phyloP scores from a whole-genome alignment of 2,797 vertebrate species.

The Columba guinea region DNA sequence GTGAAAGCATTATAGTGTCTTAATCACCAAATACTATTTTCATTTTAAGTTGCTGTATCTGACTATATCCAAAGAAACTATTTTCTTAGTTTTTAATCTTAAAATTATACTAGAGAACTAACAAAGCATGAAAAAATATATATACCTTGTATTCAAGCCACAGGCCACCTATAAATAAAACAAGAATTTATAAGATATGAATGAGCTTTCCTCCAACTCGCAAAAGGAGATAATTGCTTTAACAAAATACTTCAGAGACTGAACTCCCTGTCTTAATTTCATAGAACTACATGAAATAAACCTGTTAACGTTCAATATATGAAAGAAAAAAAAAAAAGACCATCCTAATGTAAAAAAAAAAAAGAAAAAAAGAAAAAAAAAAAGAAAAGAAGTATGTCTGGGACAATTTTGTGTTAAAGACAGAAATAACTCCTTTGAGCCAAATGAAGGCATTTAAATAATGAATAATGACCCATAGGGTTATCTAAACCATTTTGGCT shows the following conservation, averaged over 20 bases:
- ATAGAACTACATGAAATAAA: neutral
- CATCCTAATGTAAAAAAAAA: neutral
- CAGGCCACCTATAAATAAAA: conserved; percentile 73
- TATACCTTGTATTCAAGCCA: conserved; percentile 75
- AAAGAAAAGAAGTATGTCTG: neutral
- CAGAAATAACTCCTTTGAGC: neutral
- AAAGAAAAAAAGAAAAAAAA: too few species aligned
- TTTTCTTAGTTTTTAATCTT: neutral
- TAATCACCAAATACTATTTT: neutral
- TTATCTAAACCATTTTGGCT: neutral
- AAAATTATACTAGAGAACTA: neutral
- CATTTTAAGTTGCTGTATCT: neutral
- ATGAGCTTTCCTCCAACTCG: neutral
- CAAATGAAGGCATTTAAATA: neutral
- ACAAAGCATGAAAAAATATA: neutral
- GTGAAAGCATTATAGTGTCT: neutral
- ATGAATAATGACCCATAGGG: neutral
- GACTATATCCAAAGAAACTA: neutral
- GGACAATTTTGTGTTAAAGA: neutral
- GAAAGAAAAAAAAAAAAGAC: neutral
- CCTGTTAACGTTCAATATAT: neutral
- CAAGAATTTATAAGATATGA: conserved; percentile 15
- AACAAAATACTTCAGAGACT: neutral
- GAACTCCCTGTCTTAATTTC: neutral
- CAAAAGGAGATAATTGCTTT: neutral